Evolutionary conservation across 2,797 vertebrate genomes (phyloP), one percentile per base, ranked within the genome.

Genomic region (Acipenser transmontanus): DNA sequence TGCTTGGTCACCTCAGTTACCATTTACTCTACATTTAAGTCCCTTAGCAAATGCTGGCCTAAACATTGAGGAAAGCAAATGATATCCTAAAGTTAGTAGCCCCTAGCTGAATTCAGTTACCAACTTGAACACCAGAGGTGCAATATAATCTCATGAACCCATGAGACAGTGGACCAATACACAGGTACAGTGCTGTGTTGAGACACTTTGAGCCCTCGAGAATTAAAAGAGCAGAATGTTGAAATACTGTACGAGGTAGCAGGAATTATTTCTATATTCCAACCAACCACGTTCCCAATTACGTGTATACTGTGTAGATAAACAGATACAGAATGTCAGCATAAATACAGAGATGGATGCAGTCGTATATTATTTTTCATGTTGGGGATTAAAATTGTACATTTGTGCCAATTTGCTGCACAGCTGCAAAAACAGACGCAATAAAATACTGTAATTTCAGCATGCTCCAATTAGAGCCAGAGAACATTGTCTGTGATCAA

Each of bases 381-480:
- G 34, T 59, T 47, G 11, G 17, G 63, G 50, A 47, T 64, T 50
- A 64, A 34, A 34, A 34, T 34, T 34, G 34, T 34, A 34, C 34
- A 34, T 34, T 34, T 56, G 50, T 20, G 52, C 51, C 12, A 65
- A 65, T 57, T 65, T 65, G 9, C 54, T 54, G 14, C 64, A 20
- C 64, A 17, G 63, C 50, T 64, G 63, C 17, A 47, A 54, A 8
- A n/a, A 2, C 9, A 17, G 49, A 6, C 62, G 47, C 62, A 56
- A 49, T 9, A 54, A 66, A 50, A 12, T 6, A 14, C 59, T 54
- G 50, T 69, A 69, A 69, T 62, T 65, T 59, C 59, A 51, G 14
- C 51, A 9, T 47, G 12, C 56, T 50, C 63, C 63, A 6, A 34
- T 7, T 12, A 61, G 48, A 59, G 47, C 10, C 34, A 13, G 10